A percentile compares a stretch with the other conserved stretches of the same genome.
Conservation (phyloP, 2,113 vertebrate genomes). For the Xerus inauris region DNA sequence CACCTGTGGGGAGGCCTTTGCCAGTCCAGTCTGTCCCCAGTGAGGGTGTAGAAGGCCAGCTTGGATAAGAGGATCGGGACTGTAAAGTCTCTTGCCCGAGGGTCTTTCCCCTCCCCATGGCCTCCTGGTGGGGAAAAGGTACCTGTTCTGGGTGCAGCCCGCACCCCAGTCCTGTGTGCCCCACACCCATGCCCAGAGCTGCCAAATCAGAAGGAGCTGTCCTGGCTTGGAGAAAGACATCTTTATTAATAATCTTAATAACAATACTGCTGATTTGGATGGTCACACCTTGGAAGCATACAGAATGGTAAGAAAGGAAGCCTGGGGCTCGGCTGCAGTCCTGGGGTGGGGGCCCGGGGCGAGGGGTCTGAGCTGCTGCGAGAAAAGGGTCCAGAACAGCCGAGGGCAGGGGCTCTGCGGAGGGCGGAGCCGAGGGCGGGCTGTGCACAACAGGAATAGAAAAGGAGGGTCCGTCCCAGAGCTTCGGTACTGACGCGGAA, state of each 20-base stretch:
- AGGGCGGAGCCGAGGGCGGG: conserved; percentile 57
- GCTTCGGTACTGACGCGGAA: conserved; percentile 81
- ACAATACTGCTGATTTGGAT: conserved; percentile 85
- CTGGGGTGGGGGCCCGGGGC: conserved; percentile 42
- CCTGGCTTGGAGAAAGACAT: conserved; percentile 90
- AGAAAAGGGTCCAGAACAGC: conserved; percentile 81
- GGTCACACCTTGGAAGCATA: conserved; percentile 88
- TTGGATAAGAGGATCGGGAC: too few relatives aligned
- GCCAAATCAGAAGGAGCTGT: conserved; percentile 76
- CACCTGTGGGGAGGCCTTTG: too few relatives aligned
- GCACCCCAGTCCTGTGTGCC: neutral
- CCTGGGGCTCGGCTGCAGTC: conserved; percentile 70
- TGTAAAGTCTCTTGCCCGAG: neutral
- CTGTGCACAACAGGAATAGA: conserved; percentile 87
- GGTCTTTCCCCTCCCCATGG: neutral
- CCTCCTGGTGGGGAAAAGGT: neutral
- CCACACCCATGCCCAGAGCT: neutral
- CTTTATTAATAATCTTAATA: conserved; percentile 90
- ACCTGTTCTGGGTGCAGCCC: neutral
- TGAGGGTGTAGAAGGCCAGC: neutral
- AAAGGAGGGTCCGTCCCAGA: conserved; percentile 84
- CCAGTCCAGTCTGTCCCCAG: neutral
- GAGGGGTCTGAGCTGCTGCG: conserved; percentile 62
- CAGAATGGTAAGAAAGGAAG: conserved; percentile 83
- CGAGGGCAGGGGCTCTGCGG: conserved; percentile 81